These are phyloP conservation scores for Lissonota sp. DNA, from an alignment of 2,888 invertebrate species.

Conservation along the genomic window DNA sequence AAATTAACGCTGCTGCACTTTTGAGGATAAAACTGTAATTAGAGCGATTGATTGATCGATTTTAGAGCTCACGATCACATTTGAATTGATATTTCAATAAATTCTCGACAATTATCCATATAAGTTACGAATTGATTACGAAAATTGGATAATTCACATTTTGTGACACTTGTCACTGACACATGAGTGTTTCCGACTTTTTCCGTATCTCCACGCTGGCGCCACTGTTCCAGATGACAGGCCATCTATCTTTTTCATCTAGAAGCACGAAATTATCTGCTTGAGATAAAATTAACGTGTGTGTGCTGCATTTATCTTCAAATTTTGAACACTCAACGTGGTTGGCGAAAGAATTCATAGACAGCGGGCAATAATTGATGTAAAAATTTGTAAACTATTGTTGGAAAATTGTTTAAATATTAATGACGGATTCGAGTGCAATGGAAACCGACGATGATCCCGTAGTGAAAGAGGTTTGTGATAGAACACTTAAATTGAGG, in stretches of 20 bases:
- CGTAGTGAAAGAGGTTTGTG: conserved; percentile 75
- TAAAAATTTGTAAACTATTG: background rate
- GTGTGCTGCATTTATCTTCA: no score
- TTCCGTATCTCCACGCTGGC: no score
- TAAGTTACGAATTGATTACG: background rate
- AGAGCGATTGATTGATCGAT: background rate
- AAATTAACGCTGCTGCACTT: background rate
- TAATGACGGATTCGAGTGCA: conserved; percentile 48
- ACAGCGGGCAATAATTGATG: no score
- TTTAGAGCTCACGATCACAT: conserved; percentile 10
- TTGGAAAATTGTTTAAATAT: background rate
- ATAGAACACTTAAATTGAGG: conserved; percentile 28
- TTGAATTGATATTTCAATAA: conserved; percentile 2
- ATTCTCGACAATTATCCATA: conserved; percentile 11
- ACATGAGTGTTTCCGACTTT: no score
- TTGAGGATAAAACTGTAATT: background rate
- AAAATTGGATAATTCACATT: no score
- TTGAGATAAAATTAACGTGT: no score
- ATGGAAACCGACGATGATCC: conserved; percentile 76
- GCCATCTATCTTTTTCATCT: no score
- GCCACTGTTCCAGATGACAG: no score
- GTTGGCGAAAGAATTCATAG: no score
- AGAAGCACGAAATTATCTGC: no score
- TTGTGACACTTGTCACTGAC: no score
- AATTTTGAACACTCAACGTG: no score